Base-by-base conservation (phyloP, 2,797 vertebrate species). In the Zenarchopterus dispar region DNA sequence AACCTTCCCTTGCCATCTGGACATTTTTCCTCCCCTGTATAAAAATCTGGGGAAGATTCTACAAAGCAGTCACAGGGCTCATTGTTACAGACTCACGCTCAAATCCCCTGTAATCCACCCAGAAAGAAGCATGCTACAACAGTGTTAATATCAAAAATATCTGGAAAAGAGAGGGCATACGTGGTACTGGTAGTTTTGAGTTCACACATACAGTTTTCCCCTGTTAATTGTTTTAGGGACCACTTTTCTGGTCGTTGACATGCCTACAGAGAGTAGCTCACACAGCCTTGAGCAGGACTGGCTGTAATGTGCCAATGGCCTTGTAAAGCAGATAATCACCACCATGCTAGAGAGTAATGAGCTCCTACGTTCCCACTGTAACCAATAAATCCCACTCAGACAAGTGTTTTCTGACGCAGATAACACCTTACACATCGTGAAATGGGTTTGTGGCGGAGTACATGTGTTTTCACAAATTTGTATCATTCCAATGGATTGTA, bases 301-400 rank as follows among this genome's bases (percentile, higher is more conserved):
- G 39, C 65, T 79, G 81, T 82, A 82, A 87, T 74, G 79, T 84
- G 78, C 73, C 83, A 67, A 66, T 76, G 75, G 79, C 73, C 68
- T 73, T 62, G 80, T 81, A 78, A 85, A 88, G 77, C 83, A 84
- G 80, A 88, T 82, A 87, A 90, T 87, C 84, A 82, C 73, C 62
- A 59, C 53, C 31, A 48, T 77, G 79, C 66, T 62, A 54, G 24
- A 76, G 64, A 80, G 58, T 80, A 82, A 88, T 86, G 84, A 78
- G 83, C 78, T 78, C 71, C 81, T 70, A 58, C 77, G 75, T 72
- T 81, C 81, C 73, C 21, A 23, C 68, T 78, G 77, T 68, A 83
- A 80, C 79, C 84, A 79, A 79, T 88, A 85, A 89, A 85, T 88
- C 80, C 66, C 80, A 77, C 77, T 71, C 70, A 81, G 78, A 81